Evolutionary conservation across 2,113 vertebrate species (phyloP).

Genomic region (Reinhardtius hippoglossoides): DNA sequence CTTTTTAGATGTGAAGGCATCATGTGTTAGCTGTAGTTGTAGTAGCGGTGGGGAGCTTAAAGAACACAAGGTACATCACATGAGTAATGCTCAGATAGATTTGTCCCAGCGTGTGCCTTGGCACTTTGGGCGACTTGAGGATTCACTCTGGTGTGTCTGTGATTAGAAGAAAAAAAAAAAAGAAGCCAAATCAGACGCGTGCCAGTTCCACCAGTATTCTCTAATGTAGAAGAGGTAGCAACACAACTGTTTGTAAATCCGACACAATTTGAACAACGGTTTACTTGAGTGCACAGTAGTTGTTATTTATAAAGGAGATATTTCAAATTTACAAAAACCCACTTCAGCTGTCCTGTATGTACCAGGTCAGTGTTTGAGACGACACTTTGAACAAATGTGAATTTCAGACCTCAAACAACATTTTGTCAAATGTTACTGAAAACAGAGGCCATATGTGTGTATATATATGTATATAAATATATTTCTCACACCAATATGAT

Average conservation of each 20-base stretch:
- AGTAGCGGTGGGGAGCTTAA: constrained; percentile 31
- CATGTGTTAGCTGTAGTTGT: constrained; percentile 20
- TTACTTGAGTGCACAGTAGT: constrained; percentile 55
- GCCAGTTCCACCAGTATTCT: constrained; percentile 58
- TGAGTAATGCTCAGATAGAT: constrained; percentile 41
- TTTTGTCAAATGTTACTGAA: constrained; percentile 40
- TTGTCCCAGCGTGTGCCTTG: constrained; percentile 72
- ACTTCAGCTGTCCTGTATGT: constrained; percentile 24
- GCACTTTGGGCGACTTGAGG: constrained; percentile 71
- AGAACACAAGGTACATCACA: constrained; percentile 49
- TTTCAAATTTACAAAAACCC: constrained; percentile 6
- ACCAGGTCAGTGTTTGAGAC: constrained; percentile 42
- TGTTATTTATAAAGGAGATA: constrained; percentile 40
- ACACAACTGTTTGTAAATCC: constrained; percentile 44
- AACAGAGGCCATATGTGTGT: constrained; percentile 60
- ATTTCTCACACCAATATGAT: constrained; percentile 47
- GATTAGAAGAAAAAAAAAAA: constrained; percentile 27
- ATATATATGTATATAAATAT: not conserved
- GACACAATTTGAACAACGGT: constrained; percentile 47
- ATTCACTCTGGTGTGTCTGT: constrained; percentile 59
- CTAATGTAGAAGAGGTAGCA: constrained; percentile 53
- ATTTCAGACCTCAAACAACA: constrained; percentile 54
- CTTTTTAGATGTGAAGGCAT: constrained; percentile 14
- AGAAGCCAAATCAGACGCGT: constrained; percentile 60
- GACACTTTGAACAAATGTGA: constrained; percentile 54